A percentile compares a stretch with the other conserved stretches of the same genome.
Evolutionary conservation across 2,797 vertebrate genomes (phyloP).

Genomic region (Salmo trutta): DNA sequence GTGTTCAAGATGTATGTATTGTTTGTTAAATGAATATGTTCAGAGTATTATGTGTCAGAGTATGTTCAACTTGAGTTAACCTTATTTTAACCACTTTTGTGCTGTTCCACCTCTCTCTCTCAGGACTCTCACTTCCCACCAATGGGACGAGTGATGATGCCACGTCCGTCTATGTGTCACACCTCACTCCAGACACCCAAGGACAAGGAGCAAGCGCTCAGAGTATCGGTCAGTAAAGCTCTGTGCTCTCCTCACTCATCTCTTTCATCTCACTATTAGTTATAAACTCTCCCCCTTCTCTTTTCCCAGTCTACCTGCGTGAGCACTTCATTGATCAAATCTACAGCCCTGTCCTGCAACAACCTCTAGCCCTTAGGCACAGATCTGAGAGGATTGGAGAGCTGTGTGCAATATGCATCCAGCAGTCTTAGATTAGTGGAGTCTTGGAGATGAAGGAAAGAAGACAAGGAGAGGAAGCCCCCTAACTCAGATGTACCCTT

Average conservation of each 20-base stretch:
- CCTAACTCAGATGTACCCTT: background rate
- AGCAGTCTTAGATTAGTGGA: background rate
- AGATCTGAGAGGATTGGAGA: background rate
- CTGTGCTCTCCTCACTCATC: background rate
- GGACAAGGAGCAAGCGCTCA: slow-evolving; percentile 86
- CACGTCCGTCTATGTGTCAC: slow-evolving; percentile 81
- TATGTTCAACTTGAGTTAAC: background rate
- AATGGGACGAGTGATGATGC: slow-evolving; percentile 61
- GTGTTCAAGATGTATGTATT: background rate
- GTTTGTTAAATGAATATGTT: background rate
- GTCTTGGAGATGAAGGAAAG: background rate
- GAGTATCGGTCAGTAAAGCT: slow-evolving; percentile 78
- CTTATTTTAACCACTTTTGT: background rate
- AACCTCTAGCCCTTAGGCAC: background rate
- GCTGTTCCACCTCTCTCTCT: background rate
- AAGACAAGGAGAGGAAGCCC: background rate
- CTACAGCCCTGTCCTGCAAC: background rate
- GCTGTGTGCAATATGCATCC: background rate
- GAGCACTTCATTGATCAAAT: background rate
- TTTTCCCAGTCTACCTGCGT: slow-evolving; percentile 1
- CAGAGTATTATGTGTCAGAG: background rate
- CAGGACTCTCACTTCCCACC: slow-evolving; percentile 74
- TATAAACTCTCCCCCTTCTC: background rate
- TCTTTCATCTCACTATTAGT: background rate
- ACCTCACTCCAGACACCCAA: slow-evolving; percentile 86